Evolutionary conservation across 2,113 vertebrate genomes (phyloP).

Genomic region (Jacana jacana): DNA sequence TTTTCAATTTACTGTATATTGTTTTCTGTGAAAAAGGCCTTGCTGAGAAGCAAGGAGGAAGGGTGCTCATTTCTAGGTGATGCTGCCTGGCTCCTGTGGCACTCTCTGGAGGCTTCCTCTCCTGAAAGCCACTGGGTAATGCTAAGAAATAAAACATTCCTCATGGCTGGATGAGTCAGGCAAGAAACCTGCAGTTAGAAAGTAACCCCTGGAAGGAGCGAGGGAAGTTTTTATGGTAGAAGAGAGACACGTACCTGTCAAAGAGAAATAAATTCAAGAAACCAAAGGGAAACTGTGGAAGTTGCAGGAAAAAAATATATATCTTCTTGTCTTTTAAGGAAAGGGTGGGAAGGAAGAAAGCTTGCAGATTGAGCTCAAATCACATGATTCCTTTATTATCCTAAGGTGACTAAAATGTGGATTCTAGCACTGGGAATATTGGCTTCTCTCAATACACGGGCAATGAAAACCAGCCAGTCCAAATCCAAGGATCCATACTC

Average conservation of each 20-base stretch:
- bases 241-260: background rate
- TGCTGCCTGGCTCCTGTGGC: background rate
- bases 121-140: background rate
- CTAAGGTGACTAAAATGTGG: background rate
- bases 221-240: background rate
- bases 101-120: background rate
- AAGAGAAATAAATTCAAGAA: background rate
- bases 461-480: background rate
- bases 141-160: background rate
- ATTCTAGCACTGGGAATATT: background rate
- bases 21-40: background rate
- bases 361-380: background rate
- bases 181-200: background rate
- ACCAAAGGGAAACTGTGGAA: background rate
- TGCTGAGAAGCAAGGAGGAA: background rate
- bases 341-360: background rate
- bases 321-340: background rate
- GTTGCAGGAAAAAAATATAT: background rate
- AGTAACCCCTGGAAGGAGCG: background rate
- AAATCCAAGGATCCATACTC: background rate
- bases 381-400: background rate
- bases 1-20: background rate
- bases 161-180: background rate
- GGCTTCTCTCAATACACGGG: background rate
- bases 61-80: background rate